Evolutionary conservation across 2,113 vertebrate genomes (phyloP), one percentile per base, ranked within the genome.

Genomic region (Cavia aperea): DNA sequence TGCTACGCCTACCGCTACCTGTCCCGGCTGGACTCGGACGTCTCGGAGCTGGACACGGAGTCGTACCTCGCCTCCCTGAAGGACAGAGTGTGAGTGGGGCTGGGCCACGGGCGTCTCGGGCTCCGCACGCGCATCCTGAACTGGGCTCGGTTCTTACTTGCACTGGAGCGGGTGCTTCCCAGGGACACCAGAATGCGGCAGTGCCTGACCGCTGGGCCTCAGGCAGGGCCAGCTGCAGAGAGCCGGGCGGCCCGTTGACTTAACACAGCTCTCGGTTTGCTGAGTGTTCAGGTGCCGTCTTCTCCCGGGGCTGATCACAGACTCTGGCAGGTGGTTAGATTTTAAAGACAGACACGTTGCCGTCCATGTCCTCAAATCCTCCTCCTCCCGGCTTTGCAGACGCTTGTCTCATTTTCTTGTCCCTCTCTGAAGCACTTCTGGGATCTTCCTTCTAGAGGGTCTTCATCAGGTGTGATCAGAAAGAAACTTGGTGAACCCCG

Each of bases 1-100:
- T 93, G 93, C 0, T 97, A 94, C 39, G 95, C 99, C n/a, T 99
- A 99, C 97, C 97, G 91, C 0, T 99, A 98, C 95, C 96, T 99
- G 97, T 97, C 98, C 46, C 1, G 63, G 1, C 93, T 99, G 2
- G 99, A 99, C 10, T 96, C 97, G 16, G 98, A 98, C 8, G 92
- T 98, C 58, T 18, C 97, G 8, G 68, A 96, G 23, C 39, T 90
- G 0, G 93, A 98, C 39, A 98, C 95, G 0, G 93, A 98, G 31
- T 65, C 26, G 31, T 98, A 98, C 78, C 98, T 99, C 56, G 1
- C 29, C 0, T 91, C 14, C 78, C 95, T 99, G 83, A 93, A 98
- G 95, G 94, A 97, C 9, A 58, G 58, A 31, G 92, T 94, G 98
- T 98, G 94, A 98, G 98, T 98, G 87, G 0, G 4, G 54, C 3